Percentiles rank a stretch among this genome's conserved stretches.
Evolutionary conservation across 2,113 vertebrate genomes (phyloP).

Genomic region (Strix aluco): DNA sequence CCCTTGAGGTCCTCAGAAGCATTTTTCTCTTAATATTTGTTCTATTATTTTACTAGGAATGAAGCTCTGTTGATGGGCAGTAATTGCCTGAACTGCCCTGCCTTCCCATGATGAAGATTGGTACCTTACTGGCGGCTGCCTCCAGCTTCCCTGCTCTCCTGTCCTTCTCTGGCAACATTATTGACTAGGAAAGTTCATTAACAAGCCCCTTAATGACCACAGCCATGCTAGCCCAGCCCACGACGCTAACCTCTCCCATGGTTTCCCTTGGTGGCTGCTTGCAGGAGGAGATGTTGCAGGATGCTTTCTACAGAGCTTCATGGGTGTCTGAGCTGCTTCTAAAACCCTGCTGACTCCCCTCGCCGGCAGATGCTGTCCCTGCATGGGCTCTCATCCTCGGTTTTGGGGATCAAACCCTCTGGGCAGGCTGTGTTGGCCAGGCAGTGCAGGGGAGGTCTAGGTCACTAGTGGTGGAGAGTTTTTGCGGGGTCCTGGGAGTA

Average conservation of each 20-base stretch:
- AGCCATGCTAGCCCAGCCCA: not conserved
- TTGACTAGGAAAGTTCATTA: constrained; percentile 55
- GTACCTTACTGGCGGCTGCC: not conserved
- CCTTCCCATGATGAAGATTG: not conserved
- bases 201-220: constrained; percentile 36
- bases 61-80: constrained; percentile 39
- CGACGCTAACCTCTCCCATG: not conserved
- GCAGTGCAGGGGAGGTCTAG: not conserved
- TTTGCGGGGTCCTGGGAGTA: not conserved
- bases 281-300: not conserved
- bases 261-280: not conserved
- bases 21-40: constrained; percentile 60
- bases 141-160: not conserved
- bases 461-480: not conserved
- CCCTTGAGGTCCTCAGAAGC: constrained; percentile 19
- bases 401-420: accelerated
- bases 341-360: not conserved
- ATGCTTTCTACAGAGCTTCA: not conserved
- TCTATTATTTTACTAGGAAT: constrained; percentile 43
- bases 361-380: not conserved
- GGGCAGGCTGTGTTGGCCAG: not conserved
- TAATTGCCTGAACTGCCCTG: constrained; percentile 47
- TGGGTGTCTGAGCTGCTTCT: not conserved
- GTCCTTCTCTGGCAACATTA: constrained; percentile 16
- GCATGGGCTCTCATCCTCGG: not conserved